phyloP scores from a whole-genome alignment of 2,113 vertebrate genomes.

The Engystomops pustulosus region DNA sequence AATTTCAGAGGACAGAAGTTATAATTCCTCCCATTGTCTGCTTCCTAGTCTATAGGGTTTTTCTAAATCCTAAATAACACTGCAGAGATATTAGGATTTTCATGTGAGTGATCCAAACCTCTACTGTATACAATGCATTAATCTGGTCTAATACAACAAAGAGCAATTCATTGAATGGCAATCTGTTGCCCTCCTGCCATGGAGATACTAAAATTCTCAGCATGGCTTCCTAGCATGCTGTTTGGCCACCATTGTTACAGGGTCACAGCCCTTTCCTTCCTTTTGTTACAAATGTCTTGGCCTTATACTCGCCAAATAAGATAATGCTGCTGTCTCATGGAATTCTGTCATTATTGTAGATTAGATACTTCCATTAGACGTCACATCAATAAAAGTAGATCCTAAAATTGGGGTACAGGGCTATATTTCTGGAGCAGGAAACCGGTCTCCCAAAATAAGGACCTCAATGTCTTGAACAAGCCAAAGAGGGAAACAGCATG shows the following conservation, averaged over 20 bases:
- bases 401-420: too few species aligned
- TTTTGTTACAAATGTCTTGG: background rate
- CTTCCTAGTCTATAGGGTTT: background rate
- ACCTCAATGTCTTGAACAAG: too few species aligned
- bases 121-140: background rate
- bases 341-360: too few species aligned
- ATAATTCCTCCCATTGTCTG: too few species aligned
- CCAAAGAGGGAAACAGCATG: too few species aligned
- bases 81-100: background rate
- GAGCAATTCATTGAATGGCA: background rate
- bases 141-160: background rate
- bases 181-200: background rate
- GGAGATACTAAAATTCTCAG: background rate
- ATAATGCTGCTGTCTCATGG: background rate
- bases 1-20: too few species aligned
- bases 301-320: background rate
- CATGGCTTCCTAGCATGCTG: background rate
- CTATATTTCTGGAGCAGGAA: too few species aligned
- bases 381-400: too few species aligned
- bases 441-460: too few species aligned
- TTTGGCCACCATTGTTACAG: background rate
- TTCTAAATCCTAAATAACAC: background rate
- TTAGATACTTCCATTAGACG: too few species aligned
- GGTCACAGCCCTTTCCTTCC: background rate
- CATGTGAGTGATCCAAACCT: background rate